These are phyloP conservation scores for Grammomys surdaster DNA, from an alignment of 2,113 vertebrate species.

Conservation along the genomic window DNA sequence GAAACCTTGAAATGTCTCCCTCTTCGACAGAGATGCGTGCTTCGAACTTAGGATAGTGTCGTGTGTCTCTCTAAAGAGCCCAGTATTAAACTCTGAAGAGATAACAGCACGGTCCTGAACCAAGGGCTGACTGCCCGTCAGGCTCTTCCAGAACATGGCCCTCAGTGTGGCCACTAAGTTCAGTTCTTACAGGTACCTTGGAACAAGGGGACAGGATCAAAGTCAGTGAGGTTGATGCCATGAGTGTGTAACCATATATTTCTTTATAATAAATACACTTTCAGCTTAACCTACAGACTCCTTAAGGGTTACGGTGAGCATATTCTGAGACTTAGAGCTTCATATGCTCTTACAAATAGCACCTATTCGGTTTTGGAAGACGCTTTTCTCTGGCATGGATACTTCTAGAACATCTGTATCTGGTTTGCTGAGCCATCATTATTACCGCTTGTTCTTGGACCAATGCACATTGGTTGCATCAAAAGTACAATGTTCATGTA, in stretches of 20 bases:
- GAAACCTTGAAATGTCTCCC: slow-evolving; percentile 48
- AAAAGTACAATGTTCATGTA: slow-evolving; percentile 34
- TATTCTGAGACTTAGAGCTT: slow-evolving; percentile 54
- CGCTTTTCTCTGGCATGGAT: slow-evolving; percentile 32
- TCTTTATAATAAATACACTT: slow-evolving; percentile 34
- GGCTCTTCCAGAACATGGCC: background rate
- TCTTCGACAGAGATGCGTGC: background rate
- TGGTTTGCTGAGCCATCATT: slow-evolving; percentile 64
- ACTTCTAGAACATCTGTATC: slow-evolving; percentile 69
- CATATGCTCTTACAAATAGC: background rate
- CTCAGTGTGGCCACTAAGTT: background rate
- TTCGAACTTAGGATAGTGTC: background rate
- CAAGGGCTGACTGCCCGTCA: background rate
- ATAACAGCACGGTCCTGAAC: background rate
- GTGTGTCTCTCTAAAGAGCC: background rate
- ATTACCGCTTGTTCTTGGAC: slow-evolving; percentile 36
- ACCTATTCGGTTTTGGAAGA: slow-evolving; percentile 32
- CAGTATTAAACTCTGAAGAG: background rate
- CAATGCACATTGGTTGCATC: slow-evolving; percentile 57
- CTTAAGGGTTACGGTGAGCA: background rate
- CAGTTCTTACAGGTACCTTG: background rate
- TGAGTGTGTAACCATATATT: background rate
- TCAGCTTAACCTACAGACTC: slow-evolving; percentile 25
- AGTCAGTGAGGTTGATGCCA: background rate
- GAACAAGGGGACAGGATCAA: background rate